Percentiles rank a stretch among this genome's conserved stretches.
These are phyloP conservation scores for Nephrocerus scutellatus DNA, from an alignment of 2,888 invertebrate species.

Conservation along the genomic window DNA sequence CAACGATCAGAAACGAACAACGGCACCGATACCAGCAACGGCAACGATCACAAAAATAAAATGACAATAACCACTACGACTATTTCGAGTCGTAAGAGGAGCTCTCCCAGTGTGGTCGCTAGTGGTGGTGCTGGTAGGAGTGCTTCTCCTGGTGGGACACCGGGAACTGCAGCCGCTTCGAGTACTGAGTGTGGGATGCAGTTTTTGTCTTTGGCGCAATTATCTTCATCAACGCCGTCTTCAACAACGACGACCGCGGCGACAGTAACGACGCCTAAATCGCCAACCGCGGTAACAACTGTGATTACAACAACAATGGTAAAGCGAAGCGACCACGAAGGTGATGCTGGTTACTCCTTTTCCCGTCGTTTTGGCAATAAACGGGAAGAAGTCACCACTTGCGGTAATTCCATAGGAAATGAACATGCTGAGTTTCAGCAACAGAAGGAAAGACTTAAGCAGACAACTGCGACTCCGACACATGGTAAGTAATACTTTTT, in stretches of 20 bases:
- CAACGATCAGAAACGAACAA: slow-evolving; percentile 34
- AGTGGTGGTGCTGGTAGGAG: no score
- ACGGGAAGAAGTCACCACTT: slow-evolving; percentile 26
- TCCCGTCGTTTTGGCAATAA: no score
- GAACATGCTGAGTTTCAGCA: slow-evolving; percentile 20
- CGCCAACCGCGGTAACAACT: slow-evolving; percentile 44
- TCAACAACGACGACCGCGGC: slow-evolving; percentile 40
- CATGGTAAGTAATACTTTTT: no score
- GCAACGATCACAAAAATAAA: slow-evolving; percentile 19
- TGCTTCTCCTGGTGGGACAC: slow-evolving; percentile 11
- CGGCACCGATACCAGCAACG: slow-evolving; percentile 26
- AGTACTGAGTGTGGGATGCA: neutral
- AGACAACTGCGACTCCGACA: no score
- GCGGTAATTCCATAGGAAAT: slow-evolving; percentile 22
- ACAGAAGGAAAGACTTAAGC: slow-evolving; percentile 22
- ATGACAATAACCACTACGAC: slow-evolving; percentile 29
- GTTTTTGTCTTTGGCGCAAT: no score
- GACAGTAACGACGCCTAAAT: slow-evolving; percentile 45
- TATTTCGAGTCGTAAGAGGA: slow-evolving; percentile 21
- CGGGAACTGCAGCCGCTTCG: slow-evolving; percentile 4
- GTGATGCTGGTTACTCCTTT: no score
- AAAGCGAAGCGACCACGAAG: slow-evolving; percentile 38
- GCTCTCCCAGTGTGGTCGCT: no score
- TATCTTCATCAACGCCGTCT: slow-evolving; percentile 23
- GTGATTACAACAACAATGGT: slow-evolving; percentile 46